Conservation (phyloP, 2,113 vertebrate species). For the Menidia beryllina region DNA sequence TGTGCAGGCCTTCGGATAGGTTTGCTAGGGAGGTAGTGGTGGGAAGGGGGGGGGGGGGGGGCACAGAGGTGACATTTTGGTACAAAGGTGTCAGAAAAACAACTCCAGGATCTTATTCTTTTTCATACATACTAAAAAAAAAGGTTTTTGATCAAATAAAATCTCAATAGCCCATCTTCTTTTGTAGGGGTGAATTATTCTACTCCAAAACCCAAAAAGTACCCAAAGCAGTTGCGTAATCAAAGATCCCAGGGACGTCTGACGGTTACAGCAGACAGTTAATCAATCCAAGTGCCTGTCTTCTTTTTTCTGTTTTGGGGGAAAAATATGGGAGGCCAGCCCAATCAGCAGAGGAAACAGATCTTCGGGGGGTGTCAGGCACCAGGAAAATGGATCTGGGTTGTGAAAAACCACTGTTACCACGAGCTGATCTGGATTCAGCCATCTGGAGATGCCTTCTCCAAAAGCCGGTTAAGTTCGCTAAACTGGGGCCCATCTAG, state of each 20-base stretch:
- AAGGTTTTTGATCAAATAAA: slow-evolving; percentile 11
- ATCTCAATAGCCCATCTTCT: not conserved
- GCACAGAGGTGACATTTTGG: slow-evolving; percentile 58
- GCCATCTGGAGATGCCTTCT: slow-evolving; percentile 83
- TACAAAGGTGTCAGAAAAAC: slow-evolving; percentile 66
- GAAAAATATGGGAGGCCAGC: slow-evolving; percentile 75
- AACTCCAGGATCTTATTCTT: no score
- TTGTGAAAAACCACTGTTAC: slow-evolving; percentile 85
- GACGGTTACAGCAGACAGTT: slow-evolving; percentile 67
- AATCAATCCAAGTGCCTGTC: slow-evolving; percentile 70
- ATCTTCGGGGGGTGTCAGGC: slow-evolving; percentile 72
- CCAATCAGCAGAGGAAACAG: slow-evolving; percentile 86
- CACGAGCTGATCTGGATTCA: slow-evolving; percentile 82
- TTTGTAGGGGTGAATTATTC: slow-evolving; percentile 1
- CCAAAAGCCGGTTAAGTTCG: slow-evolving; percentile 80
- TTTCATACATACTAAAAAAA: no score
- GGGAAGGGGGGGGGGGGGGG: no score
- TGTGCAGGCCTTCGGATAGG: slow-evolving; percentile 62
- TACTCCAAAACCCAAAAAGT: slow-evolving; percentile 3
- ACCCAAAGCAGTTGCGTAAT: slow-evolving; percentile 7
- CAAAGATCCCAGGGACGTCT: slow-evolving; percentile 34
- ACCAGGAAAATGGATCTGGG: slow-evolving; percentile 85
- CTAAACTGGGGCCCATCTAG: slow-evolving; percentile 78
- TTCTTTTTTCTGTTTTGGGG: slow-evolving; percentile 73
- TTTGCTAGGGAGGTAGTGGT: slow-evolving; percentile 67